These are phyloP conservation scores for Glaucopsyche alexis DNA, from an alignment of 2,888 invertebrate genomes.

Conservation along the genomic window DNA sequence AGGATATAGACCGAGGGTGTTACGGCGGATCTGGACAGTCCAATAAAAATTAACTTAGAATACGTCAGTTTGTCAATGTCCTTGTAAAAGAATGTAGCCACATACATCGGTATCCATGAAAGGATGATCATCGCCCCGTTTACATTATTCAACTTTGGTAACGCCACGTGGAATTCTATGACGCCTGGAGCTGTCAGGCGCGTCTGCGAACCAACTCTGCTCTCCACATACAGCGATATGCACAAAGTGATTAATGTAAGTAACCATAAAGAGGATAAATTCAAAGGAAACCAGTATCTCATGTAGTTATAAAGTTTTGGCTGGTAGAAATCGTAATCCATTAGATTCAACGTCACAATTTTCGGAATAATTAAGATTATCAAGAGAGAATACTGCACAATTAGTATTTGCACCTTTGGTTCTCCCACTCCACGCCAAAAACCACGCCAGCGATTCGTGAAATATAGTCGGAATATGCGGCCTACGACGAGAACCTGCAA, in stretches of 20 bases:
- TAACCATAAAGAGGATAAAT: background rate
- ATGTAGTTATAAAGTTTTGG: no score
- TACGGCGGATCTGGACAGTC: background rate
- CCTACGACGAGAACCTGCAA: background rate
- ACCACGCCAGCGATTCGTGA: background rate
- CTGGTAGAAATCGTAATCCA: background rate
- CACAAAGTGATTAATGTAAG: background rate
- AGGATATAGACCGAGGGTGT: background rate
- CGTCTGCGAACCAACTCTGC: background rate
- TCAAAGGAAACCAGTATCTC: background rate
- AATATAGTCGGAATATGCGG: background rate
- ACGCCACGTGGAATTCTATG: background rate
- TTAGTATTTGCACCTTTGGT: background rate
- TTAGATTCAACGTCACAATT: background rate
- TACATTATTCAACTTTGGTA: slow-evolving; percentile 13
- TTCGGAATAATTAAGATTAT: background rate
- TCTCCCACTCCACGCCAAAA: background rate
- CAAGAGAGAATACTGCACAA: background rate
- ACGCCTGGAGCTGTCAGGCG: background rate
- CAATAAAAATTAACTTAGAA: background rate
- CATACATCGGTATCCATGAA: background rate
- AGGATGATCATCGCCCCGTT: background rate
- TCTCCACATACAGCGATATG: background rate
- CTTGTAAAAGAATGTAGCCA: background rate
- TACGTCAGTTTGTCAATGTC: background rate